These are phyloP conservation scores for Triops longicaudatus DNA, from an alignment of 1,140 invertebrate species.

Conservation along the genomic window DNA sequence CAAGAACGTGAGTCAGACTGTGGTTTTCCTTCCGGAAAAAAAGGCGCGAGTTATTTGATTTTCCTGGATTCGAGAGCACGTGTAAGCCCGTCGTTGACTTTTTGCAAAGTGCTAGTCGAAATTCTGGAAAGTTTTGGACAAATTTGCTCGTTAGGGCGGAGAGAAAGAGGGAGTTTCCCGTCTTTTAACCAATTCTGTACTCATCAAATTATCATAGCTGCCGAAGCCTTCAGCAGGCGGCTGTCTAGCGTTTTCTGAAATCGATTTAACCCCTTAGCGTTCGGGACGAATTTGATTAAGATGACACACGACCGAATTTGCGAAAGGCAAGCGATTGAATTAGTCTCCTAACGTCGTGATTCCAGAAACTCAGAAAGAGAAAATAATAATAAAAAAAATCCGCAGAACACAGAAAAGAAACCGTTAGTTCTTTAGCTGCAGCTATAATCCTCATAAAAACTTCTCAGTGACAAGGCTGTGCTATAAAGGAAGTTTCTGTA, in stretches of 20 bases:
- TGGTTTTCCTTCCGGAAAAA: too few species aligned
- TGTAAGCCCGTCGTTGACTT: too few species aligned
- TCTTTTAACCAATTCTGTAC: neutral
- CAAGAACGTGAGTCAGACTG: too few species aligned
- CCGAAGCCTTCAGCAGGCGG: neutral
- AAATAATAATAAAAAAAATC: neutral
- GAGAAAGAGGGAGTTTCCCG: neutral
- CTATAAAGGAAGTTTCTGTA: neutral
- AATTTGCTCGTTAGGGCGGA: neutral
- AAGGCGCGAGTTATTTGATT: too few species aligned
- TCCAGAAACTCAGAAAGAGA: too few species aligned
- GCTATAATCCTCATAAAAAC: neutral
- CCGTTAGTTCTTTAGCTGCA: neutral
- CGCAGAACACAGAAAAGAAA: neutral
- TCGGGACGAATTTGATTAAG: neutral
- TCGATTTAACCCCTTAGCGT: neutral
- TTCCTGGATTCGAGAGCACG: too few species aligned
- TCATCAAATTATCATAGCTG: neutral
- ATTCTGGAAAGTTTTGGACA: neutral
- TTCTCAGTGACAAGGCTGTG: neutral
- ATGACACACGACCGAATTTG: neutral
- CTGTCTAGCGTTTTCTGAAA: neutral
- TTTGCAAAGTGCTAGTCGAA: too few species aligned
- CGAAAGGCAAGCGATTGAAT: conserved; percentile 2
- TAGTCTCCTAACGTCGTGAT: neutral